Conservation (phyloP, 2,113 vertebrate genomes). For the Tyrannus savana region DNA sequence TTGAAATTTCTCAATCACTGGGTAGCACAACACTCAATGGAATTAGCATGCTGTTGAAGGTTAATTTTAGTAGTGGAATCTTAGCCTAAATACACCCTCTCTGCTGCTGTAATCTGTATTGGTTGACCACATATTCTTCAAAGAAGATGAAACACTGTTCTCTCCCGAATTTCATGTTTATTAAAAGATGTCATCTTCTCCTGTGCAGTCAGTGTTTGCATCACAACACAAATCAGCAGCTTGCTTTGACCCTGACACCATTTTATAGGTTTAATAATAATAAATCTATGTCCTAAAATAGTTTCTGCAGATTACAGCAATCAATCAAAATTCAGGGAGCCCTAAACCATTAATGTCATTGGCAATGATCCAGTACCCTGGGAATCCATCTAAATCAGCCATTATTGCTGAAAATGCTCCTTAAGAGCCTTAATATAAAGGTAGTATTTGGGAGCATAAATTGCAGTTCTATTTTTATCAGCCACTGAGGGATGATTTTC, state of each 20-base stretch:
- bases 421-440: conserved; percentile 69
- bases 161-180: conserved; percentile 56
- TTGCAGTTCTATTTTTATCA: conserved; percentile 69
- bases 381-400: conserved; percentile 80
- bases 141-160: conserved; percentile 55
- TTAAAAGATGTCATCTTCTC: conserved; percentile 71
- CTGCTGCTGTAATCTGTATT: not conserved
- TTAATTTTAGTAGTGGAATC: not conserved
- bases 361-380: conserved; percentile 71
- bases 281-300: conserved; percentile 83
- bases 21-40: not conserved
- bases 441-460: conserved; percentile 64
- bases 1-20: not conserved
- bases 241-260: conserved; percentile 78
- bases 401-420: conserved; percentile 70
- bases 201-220: conserved; percentile 66
- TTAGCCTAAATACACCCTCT: not conserved
- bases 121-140: not conserved
- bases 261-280: conserved; percentile 80
- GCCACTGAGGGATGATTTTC: conserved; percentile 59
- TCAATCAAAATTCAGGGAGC: conserved; percentile 83
- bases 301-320: conserved; percentile 81
- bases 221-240: conserved; percentile 73
- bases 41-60: not conserved
- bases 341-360: conserved; percentile 81